Conservation (phyloP, 1,140 invertebrate species). For the Meteorus sp. region DNA sequence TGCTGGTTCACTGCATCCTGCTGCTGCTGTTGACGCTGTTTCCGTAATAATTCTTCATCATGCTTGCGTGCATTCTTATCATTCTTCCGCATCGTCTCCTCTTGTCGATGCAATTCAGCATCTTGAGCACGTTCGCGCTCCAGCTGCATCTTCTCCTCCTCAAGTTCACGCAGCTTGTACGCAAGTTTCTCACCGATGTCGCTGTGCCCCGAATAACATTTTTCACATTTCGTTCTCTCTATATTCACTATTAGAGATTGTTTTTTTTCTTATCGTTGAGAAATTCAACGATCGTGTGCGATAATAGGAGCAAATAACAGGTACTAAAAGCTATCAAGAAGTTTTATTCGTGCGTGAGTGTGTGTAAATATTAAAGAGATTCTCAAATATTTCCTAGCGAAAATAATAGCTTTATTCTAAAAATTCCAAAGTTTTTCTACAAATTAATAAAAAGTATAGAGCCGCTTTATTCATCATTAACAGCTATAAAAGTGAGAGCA, state of each 20-base stretch:
- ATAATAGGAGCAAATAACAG: slow-evolving; percentile 6
- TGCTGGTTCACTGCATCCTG: slow-evolving; percentile 31
- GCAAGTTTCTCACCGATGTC: slow-evolving; percentile 61
- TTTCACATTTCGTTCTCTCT: slow-evolving; percentile 22
- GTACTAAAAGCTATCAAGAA: slow-evolving; percentile 2
- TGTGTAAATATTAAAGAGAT: neutral
- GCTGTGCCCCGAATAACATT: slow-evolving; percentile 37
- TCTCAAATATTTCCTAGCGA: slow-evolving; percentile 3
- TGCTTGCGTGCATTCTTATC: slow-evolving; percentile 51
- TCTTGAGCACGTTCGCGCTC: slow-evolving; percentile 57
- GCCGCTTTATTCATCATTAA: no score
- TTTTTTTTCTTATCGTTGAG: slow-evolving; percentile 11
- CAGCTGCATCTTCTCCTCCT: slow-evolving; percentile 60
- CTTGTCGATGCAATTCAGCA: slow-evolving; percentile 40
- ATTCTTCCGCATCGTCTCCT: slow-evolving; percentile 51
- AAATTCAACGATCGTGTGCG: neutral
- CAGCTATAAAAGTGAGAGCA: slow-evolving; percentile 19
- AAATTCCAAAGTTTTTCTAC: slow-evolving; percentile 16
- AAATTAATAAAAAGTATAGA: slow-evolving; percentile 3
- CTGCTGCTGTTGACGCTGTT: slow-evolving; percentile 41
- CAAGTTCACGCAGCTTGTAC: slow-evolving; percentile 59
- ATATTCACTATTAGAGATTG: slow-evolving; percentile 5
- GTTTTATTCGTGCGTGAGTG: neutral
- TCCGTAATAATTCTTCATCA: slow-evolving; percentile 43
- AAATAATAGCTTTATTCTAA: slow-evolving; percentile 22